phyloP scores from a whole-genome alignment of 2,888 invertebrate species.

The Spilarctia lutea region DNA sequence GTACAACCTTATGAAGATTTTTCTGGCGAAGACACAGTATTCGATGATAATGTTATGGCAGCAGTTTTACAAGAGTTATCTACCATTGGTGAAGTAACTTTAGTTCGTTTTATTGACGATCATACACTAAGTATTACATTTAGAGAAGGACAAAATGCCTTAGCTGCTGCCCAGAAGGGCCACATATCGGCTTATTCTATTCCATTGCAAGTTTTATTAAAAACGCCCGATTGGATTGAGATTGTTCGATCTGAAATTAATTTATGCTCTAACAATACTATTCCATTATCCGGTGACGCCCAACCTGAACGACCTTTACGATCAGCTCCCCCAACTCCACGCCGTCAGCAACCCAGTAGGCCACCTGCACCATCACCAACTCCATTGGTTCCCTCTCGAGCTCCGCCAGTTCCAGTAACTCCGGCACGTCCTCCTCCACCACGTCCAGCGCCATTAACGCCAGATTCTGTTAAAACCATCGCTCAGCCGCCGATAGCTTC shows the following conservation, averaged over 20 bases:
- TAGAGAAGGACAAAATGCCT: slow-evolving; percentile 94
- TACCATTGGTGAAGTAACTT: slow-evolving; percentile 95
- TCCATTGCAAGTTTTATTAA: slow-evolving; percentile 90
- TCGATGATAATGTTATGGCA: slow-evolving; percentile 93
- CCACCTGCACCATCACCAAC: slow-evolving; percentile 88
- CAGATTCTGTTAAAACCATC: slow-evolving; percentile 76
- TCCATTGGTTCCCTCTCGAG: slow-evolving; percentile 77
- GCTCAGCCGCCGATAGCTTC: slow-evolving; percentile 76
- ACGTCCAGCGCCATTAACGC: slow-evolving; percentile 84
- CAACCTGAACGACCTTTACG: slow-evolving; percentile 73
- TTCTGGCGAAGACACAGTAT: slow-evolving; percentile 86
- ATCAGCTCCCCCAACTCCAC: slow-evolving; percentile 80
- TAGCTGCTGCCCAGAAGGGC: slow-evolving; percentile 89
- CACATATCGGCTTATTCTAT: slow-evolving; percentile 88
- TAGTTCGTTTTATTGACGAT: slow-evolving; percentile 95
- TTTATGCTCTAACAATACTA: slow-evolving; percentile 94
- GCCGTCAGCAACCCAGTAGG: slow-evolving; percentile 86
- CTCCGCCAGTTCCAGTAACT: slow-evolving; percentile 77
- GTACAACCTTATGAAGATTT: slow-evolving; percentile 84
- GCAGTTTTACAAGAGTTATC: slow-evolving; percentile 93
- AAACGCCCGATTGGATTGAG: slow-evolving; percentile 94
- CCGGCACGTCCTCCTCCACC: slow-evolving; percentile 87
- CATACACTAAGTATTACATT: slow-evolving; percentile 96
- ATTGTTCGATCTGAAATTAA: slow-evolving; percentile 94
- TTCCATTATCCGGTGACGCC: slow-evolving; percentile 88